Conservation (phyloP, 2,113 vertebrate species). For the Epinephelus moara region DNA sequence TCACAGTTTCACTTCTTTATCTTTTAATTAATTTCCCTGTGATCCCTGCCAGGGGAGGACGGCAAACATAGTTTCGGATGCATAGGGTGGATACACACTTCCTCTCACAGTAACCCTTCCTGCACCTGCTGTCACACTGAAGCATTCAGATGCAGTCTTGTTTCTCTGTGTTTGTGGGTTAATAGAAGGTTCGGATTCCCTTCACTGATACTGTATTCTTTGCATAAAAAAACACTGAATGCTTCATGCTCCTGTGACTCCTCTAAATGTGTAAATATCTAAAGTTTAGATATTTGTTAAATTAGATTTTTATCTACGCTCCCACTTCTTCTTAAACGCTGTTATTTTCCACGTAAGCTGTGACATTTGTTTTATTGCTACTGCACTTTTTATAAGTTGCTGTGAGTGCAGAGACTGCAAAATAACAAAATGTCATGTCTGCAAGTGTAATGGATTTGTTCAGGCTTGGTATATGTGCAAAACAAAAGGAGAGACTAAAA, state of each 20-base stretch:
- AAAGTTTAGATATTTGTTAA: neutral
- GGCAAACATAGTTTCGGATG: neutral
- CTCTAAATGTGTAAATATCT: neutral
- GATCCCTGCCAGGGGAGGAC: slow-evolving; percentile 4
- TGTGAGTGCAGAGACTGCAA: neutral
- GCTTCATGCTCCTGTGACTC: neutral
- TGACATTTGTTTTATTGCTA: slow-evolving; percentile 48
- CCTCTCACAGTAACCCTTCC: neutral
- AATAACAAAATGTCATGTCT: slow-evolving; percentile 41
- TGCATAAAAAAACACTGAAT: too few relatives aligned
- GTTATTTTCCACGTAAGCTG: slow-evolving; percentile 32
- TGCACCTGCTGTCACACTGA: neutral
- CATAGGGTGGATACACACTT: neutral
- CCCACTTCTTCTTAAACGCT: slow-evolving; percentile 2
- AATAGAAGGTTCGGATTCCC: neutral
- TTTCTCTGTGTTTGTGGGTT: neutral
- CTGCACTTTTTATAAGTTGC: neutral
- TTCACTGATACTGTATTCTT: neutral
- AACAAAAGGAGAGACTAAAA: neutral
- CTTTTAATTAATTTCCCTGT: slow-evolving; percentile 43
- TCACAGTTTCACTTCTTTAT: slow-evolving; percentile 27
- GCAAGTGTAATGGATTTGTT: neutral
- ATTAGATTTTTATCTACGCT: slow-evolving; percentile 10
- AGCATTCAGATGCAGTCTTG: accelerated
- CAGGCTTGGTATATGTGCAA: neutral